Evolutionary conservation across 2,113 vertebrate species (phyloP), one percentile per base, ranked within the genome.

Genomic region (Marcusenius ussheri): DNA sequence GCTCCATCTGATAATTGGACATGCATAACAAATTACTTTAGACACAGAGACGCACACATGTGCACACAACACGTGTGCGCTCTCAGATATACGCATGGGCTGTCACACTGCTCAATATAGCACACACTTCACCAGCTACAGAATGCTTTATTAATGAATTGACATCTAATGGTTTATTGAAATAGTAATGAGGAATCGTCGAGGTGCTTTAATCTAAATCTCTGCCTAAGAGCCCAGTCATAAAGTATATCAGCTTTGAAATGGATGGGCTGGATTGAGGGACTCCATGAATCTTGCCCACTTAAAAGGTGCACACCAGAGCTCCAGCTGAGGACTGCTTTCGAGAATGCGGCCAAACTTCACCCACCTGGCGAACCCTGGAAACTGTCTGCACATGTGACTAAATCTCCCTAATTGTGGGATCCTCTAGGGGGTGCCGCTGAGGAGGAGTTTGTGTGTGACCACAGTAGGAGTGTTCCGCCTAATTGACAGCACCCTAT

Each of bases 91-190:
- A 51, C n/a, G 1, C n/a, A 31, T n/a, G 1, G 0, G 9, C 10
- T 31, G 9, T 66, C 62, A 84, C 83, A 49, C 19, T 84, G 50
- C n/a, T 53, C 27, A 58, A 53, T 39, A 35, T 39, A 9, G 6
- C 31, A 5, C 19, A 6, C 50, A 39, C 50, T 87, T 39, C 86
- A 53, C 24, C 50, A 42, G 86, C 50, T 53, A 21, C 13, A 56
- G n/a, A n/a, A 50, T 50, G 45, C 45, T 31, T 11, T 39, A 53
- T 87, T 87, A 87, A 87, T 51, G 83, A 87, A 87, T 53, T n/a
- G 85, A 35, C 50, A 39, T 39, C 86, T 56, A 51, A 56, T 56
- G 49, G 83, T 47, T 86, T 86, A 86, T 86, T 86, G 83, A 86
- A 86, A 50, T 50, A 86, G 10, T 50, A 31, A 50, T 86, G 83